phyloP scores from a whole-genome alignment of 2,797 vertebrate species.

The Masticophis lateralis region DNA sequence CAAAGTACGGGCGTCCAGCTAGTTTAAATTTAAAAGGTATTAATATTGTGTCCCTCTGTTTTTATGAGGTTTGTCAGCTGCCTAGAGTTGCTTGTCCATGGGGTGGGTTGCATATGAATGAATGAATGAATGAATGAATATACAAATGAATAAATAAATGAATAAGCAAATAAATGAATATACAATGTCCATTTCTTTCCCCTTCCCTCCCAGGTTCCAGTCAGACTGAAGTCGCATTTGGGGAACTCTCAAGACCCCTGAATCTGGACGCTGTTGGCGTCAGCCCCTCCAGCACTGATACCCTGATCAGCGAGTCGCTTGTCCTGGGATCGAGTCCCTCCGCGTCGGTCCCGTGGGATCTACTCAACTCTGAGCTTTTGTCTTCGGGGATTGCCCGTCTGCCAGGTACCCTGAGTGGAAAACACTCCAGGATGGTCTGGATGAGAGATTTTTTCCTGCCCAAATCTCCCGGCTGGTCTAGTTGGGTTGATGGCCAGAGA shows the following conservation, averaged over 20 bases:
- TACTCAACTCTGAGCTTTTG: slow-evolving; percentile 69
- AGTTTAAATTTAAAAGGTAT: too few relatives aligned
- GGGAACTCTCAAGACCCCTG: slow-evolving; percentile 32
- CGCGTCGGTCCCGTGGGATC: slow-evolving; percentile 56
- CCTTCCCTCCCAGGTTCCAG: slow-evolving; percentile 39
- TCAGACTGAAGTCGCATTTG: slow-evolving; percentile 2
- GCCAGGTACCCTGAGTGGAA: slow-evolving; percentile 75
- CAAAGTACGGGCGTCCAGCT: too few relatives aligned
- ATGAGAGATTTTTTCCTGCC: neutral
- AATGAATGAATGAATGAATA: neutral
- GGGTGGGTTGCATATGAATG: too few relatives aligned
- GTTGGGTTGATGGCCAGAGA: neutral
- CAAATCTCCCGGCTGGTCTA: fast-evolving
- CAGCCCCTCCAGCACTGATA: neutral
- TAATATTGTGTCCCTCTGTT: too few relatives aligned
- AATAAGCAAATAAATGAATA: too few relatives aligned
- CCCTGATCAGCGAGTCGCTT: neutral
- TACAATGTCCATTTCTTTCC: neutral
- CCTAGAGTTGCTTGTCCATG: too few relatives aligned
- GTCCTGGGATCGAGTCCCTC: slow-evolving; percentile 4
- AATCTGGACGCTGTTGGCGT: neutral
- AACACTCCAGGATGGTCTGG: fast-evolving
- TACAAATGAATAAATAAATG: neutral
- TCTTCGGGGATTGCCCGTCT: slow-evolving; percentile 79
- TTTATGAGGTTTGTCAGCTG: too few relatives aligned